Evolutionary conservation across 2,113 vertebrate species (phyloP).

Genomic region (Lycaon pictus): DNA sequence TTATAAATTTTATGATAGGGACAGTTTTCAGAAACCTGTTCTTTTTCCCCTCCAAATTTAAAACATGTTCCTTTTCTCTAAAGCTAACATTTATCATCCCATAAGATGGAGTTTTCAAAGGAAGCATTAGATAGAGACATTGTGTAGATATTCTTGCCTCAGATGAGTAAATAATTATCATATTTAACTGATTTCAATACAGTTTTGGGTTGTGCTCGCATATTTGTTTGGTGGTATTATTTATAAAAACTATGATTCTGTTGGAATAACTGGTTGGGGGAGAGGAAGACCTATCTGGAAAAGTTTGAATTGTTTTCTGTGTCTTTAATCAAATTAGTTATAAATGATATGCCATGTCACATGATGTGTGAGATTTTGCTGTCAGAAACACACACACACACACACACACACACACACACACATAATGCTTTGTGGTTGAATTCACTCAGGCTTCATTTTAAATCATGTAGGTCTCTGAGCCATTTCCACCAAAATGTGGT

Average conservation of each 20-base stretch:
- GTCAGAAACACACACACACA: conserved; percentile 63
- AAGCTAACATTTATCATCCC: neutral
- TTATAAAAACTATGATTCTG: conserved; percentile 23
- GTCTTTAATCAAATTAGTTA: conserved; percentile 84
- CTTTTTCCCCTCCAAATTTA: neutral
- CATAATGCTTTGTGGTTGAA: conserved; percentile 72
- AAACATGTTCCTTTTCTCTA: neutral
- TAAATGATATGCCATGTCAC: conserved; percentile 76
- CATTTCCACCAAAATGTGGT: conserved; percentile 83
- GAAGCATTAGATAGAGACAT: neutral
- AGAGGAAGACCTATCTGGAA: conserved; percentile 54
- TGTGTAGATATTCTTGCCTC: neutral
- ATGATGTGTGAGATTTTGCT: conserved; percentile 78
- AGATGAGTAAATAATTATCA: neutral
- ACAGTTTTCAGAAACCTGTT: neutral
- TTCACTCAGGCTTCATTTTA: conserved; percentile 75
- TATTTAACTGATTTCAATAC: neutral
- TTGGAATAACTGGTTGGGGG: neutral
- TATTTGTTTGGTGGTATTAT: neutral
- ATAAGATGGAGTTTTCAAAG: neutral
- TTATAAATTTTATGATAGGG: neutral
- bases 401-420: neutral
- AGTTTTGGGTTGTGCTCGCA: neutral
- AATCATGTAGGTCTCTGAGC: conserved; percentile 77
- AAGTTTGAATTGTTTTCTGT: conserved; percentile 83